Evolutionary conservation across 2,888 invertebrate genomes (phyloP), one percentile per base, ranked within the genome.

Genomic region (Athetis lepigone): DNA sequence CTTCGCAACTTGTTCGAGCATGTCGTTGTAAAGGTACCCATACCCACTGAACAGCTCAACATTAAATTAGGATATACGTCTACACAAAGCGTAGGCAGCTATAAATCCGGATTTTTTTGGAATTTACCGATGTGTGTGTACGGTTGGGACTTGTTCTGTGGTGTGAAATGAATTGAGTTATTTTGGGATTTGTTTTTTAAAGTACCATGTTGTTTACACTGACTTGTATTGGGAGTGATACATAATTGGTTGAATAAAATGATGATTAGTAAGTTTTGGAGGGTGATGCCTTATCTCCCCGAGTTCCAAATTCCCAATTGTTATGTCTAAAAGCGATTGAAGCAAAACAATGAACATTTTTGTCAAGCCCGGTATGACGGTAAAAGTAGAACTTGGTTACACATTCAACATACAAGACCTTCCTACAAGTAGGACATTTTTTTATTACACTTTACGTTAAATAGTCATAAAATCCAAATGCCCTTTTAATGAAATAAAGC

Each of bases 1-100:
- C 61, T 43, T 56, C 69, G 72, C 66, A 79, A 75, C 79, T 75
- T 77, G 77, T 77, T 77, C 70, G 72, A 84, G 80, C 75, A 68
- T 70, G 77, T 79, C 80, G 68, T 79, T 77, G 77, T 65, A 50
- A 46, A 69, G 59, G 67, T 65, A 65, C 66, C 57, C 45, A 23
- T 65, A 65, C 66, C 57, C 45, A 23, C 64, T 54, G 70, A 62
- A 54, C 77, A 64, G 50, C 52, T 69, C 54, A 19, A 60, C 70
- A 76, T 72, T 72, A 74, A 71, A 69, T 70, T 65, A 70, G 60
- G 68, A 68, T 75, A 45, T 54, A 39, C 29, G 65, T 67, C 62
- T 63, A 71, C 59, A 16, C 19, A 69, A 51, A 71, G 66, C 68
- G 40, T 60, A 29, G 13, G 23, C 11, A 7, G 39, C 18, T 45